Percentiles rank a stretch among this genome's conserved stretches.
Conservation (phyloP, 1,140 invertebrate genomes). For the Drosophila pachea region DNA sequence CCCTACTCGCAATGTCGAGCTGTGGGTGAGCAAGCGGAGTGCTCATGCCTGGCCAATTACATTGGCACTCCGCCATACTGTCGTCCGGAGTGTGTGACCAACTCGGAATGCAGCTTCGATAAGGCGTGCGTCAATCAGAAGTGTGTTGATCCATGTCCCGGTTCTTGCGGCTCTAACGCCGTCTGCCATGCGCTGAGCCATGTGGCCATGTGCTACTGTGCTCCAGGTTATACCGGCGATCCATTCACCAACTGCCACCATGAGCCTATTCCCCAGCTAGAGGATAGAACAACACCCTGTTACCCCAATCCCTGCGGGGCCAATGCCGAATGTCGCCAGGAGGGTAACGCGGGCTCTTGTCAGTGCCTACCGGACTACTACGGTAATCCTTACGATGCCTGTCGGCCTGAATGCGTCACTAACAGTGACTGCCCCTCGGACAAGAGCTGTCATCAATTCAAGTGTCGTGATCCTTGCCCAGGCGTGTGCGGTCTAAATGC, state of each 20-base stretch:
- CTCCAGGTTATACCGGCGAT: constrained; percentile 81
- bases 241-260: constrained; percentile 80
- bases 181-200: constrained; percentile 71
- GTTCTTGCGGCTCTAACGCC: constrained; percentile 80
- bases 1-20: constrained; percentile 85
- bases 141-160: constrained; percentile 89
- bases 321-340: constrained; percentile 87
- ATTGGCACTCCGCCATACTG: constrained; percentile 88
- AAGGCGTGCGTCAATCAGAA: constrained; percentile 80
- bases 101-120: constrained; percentile 86
- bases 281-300: constrained; percentile 78
- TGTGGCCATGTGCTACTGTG: constrained; percentile 78
- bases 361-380: constrained; percentile 85
- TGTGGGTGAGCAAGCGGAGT: constrained; percentile 83
- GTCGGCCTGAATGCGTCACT: constrained; percentile 87
- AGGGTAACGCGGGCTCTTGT: constrained; percentile 83
- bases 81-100: constrained; percentile 89
- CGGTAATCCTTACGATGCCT: constrained; percentile 85
- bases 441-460: constrained; percentile 87
- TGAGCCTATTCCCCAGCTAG: constrained; percentile 80
- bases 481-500: constrained; percentile 87
- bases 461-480: constrained; percentile 88
- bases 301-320: constrained; percentile 83
- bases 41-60: constrained; percentile 85
- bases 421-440: constrained; percentile 86